A percentile compares a stretch with the other conserved stretches of the same genome.
Evolutionary conservation across 2,113 vertebrate genomes (phyloP).

Genomic region (Microcebus griseorufus): DNA sequence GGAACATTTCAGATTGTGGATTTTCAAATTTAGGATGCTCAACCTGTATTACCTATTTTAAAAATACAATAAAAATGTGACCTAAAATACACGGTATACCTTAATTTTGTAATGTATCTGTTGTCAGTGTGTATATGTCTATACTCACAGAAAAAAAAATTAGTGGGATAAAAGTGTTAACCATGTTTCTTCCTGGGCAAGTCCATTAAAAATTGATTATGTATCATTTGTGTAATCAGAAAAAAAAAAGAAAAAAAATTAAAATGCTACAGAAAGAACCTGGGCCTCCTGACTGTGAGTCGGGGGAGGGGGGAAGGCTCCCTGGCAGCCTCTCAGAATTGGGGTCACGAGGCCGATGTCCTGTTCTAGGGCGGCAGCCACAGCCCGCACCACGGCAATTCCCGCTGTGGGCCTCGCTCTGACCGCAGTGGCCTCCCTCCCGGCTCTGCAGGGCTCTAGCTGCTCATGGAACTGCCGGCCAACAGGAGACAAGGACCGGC

Average conservation of each 20-base stretch:
- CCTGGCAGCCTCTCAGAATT: background rate
- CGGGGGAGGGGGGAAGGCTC: background rate
- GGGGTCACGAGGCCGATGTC: background rate
- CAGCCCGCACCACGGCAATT: no score
- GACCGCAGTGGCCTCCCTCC: background rate
- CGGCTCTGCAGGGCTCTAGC: rapidly evolving
- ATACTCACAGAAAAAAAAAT: background rate
- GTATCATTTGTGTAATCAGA: background rate
- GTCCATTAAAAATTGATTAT: background rate
- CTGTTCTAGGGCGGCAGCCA: rapidly evolving
- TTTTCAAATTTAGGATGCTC: background rate
- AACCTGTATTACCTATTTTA: background rate
- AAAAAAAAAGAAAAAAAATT: background rate
- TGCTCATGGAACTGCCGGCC: background rate
- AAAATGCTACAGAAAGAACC: background rate
- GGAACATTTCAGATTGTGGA: background rate
- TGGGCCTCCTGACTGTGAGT: background rate
- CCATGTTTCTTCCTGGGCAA: background rate
- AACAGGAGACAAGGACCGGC: background rate
- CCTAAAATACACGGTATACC: background rate
- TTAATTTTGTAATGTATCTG: background rate
- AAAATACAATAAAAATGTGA: background rate
- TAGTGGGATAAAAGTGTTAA: no score
- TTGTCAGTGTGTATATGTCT: background rate
- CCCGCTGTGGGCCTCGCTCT: background rate